Percentiles rank a stretch among this genome's conserved stretches.
Evolutionary conservation across 2,113 vertebrate species (phyloP).

Genomic region (Empidonax traillii): DNA sequence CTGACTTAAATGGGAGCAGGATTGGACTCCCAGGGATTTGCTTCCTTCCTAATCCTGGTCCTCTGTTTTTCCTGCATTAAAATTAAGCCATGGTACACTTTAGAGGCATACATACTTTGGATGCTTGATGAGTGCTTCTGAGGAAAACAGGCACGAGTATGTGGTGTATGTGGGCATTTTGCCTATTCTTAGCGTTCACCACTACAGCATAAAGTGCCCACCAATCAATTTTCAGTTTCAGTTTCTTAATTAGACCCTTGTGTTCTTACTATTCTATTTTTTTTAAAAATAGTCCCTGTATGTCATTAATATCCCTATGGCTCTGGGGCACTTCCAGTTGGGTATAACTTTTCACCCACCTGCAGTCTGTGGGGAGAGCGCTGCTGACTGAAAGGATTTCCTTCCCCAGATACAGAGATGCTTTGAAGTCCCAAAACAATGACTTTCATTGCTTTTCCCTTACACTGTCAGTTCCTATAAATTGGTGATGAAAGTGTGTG

Average conservation of each 20-base stretch:
- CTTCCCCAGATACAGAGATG: conserved; percentile 80
- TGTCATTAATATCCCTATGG: conserved; percentile 72
- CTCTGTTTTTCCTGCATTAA: background rate
- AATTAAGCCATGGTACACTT: background rate
- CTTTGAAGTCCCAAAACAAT: conserved; percentile 90
- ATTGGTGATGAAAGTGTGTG: conserved; percentile 87
- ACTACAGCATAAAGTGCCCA: conserved; percentile 16
- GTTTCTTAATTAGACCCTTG: conserved; percentile 48
- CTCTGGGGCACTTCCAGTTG: conserved; percentile 74
- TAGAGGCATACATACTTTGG: background rate
- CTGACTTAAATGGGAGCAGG: background rate
- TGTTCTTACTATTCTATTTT: background rate
- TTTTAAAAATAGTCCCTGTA: background rate
- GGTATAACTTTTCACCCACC: conserved; percentile 86
- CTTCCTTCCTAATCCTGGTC: background rate
- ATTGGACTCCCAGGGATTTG: background rate
- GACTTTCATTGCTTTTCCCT: conserved; percentile 85
- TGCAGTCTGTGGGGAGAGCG: conserved; percentile 76
- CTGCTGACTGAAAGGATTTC: conserved; percentile 90
- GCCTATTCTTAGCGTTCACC: background rate
- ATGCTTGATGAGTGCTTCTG: background rate
- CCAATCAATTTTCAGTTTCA: conserved; percentile 1
- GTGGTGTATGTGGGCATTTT: background rate
- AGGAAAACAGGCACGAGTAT: background rate
- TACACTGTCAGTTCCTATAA: conserved; percentile 82